Evolutionary conservation across 2,113 vertebrate species (phyloP), one percentile per base, ranked within the genome.

Genomic region (Albula goreensis): DNA sequence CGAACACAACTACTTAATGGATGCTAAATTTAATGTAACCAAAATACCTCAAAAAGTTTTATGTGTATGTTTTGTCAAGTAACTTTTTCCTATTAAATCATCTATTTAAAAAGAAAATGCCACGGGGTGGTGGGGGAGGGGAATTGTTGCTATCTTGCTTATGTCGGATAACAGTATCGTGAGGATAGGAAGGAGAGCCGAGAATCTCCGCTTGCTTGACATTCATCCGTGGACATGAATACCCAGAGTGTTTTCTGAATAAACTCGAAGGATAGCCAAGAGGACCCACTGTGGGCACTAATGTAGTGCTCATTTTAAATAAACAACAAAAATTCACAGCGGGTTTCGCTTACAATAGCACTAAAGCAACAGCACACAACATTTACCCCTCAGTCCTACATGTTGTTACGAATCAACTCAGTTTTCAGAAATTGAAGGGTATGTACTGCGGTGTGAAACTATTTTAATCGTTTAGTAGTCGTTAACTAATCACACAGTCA

Each of bases 161-260:
- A 22, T 52, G 31, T 52, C 48, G 77, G 78, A 50, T 78, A 85
- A 85, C 84, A 22, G 74, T 74, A 74, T n/a, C 22, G 74, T 48
- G 52, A 50, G 8, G 74, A 56, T 53, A 79, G 51, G 70, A 74
- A n/a, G 9, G n/a, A 22, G n/a, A 31, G n/a, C 22, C 10, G 22
- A 74, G 70, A 91, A 92, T 92, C 90, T 91, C 89, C 91, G 90
- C 91, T 86, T 88, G 89, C 89, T 91, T 88, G 88, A 92, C 91
- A 89, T 90, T 85, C 87, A 87, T 87, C 87, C 90, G 91, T 92
- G 90, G 70, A 88, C 88, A 89, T 93, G 70, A 74, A 74, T 74
- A 92, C 90, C 87, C 91, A 60, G 17, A 93, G 91, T 90, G 49
- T 84, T 84, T 9, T 9, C 19, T 70, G 63, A 70, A 22, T 70